Conservation (phyloP, 1,140 invertebrate genomes). For the Rhynchophorus ferrugineus region DNA sequence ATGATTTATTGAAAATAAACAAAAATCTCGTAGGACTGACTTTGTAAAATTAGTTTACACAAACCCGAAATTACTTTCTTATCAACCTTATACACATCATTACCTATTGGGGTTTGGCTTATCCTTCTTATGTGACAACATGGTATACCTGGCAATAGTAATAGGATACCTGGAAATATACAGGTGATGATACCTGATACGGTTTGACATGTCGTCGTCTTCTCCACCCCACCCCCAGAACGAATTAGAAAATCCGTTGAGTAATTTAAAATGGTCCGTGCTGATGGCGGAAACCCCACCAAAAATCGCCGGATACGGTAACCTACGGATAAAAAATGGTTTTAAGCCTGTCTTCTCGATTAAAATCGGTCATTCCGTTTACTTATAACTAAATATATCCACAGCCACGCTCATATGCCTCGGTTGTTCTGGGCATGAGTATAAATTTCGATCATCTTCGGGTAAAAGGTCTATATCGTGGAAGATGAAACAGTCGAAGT, state of each 20-base stretch:
- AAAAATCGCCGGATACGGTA: constrained; percentile 83
- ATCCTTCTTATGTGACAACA: constrained; percentile 83
- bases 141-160: constrained; percentile 81
- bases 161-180: constrained; percentile 82
- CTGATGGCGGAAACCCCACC: constrained; percentile 83
- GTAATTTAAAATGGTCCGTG: constrained; percentile 66
- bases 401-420: constrained; percentile 92
- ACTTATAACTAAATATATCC: constrained; percentile 83
- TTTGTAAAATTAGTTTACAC: too few species aligned
- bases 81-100: too few species aligned
- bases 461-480: constrained; percentile 94
- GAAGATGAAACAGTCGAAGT: constrained; percentile 89
- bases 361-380: constrained; percentile 26
- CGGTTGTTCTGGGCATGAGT: constrained; percentile 83
- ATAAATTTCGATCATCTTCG: constrained; percentile 86
- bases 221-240: constrained; percentile 93
- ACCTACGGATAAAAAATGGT: constrained; percentile 46
- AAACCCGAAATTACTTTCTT: too few species aligned
- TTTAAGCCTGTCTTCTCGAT: background rate
- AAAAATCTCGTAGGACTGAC: too few species aligned
- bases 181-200: constrained; percentile 67
- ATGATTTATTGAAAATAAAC: too few species aligned
- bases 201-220: constrained; percentile 87
- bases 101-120: constrained; percentile 83
- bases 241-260: constrained; percentile 87